A percentile compares a stretch with the other conserved stretches of the same genome.
Evolutionary conservation across 2,888 invertebrate species (phyloP).

Genomic region (Eilema sororculum): DNA sequence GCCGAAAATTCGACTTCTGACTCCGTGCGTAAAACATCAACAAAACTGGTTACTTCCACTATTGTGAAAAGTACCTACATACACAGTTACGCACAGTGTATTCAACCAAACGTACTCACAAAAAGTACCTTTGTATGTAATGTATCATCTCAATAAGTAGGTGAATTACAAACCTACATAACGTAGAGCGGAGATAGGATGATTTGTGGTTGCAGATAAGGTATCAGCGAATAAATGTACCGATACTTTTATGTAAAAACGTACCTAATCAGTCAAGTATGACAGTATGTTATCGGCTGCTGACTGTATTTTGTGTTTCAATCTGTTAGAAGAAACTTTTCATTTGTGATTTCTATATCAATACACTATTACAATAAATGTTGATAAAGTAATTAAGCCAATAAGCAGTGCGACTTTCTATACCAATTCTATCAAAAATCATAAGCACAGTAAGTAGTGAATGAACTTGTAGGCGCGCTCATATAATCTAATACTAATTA

Average conservation of each 20-base stretch:
- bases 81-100: conserved; percentile 35
- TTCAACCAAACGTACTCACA: conserved; percentile 43
- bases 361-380: background rate
- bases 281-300: background rate
- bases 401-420: background rate
- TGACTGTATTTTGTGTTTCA: background rate
- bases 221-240: conserved; percentile 40
- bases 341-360: background rate
- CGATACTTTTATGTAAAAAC: conserved; percentile 23
- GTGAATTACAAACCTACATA: conserved; percentile 21
- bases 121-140: conserved; percentile 16
- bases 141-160: conserved; percentile 23
- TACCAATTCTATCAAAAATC: background rate
- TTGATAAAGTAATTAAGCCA: background rate
- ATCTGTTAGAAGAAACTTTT: background rate
- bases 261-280: conserved; percentile 32
- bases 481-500: conserved; percentile 15
- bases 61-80: conserved; percentile 54
- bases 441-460: background rate
- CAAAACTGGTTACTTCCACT: conserved; percentile 67
- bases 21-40: conserved; percentile 57
- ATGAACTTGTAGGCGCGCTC: background rate
- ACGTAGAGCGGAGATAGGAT: conserved; percentile 24
- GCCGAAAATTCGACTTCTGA: conserved; percentile 38
- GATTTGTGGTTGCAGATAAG: conserved; percentile 43